Evolutionary conservation across 2,113 vertebrate genomes (phyloP), one percentile per base, ranked within the genome.

Genomic region (Thalassarche chlororhynchos): DNA sequence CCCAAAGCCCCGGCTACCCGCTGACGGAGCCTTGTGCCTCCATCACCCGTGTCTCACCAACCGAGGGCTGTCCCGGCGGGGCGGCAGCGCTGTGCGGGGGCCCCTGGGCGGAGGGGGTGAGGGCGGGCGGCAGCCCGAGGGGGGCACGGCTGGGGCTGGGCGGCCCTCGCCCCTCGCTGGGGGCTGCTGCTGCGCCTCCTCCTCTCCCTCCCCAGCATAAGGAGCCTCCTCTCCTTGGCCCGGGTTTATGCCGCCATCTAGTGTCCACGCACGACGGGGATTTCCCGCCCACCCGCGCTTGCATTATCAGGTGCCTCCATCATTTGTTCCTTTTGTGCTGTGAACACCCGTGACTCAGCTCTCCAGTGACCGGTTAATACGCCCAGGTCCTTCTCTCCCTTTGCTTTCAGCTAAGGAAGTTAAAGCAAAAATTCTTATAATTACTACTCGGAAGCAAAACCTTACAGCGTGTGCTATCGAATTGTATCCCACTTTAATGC

Each of bases 291-390:
- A 4, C 28, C 29, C 21, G 31, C 14, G 7, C 17, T 13, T 7
- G 19, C 25, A 2, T 26, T 7, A 4, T 0, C 20, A 3, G 25
- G 12, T 3, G 0, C 80, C 3, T 4, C 47, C 65, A 1, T 14
- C 65, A 3, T 5, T 12, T 5, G 16, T 8, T 38, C 52, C 36
- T 31, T 6, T 6, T 0, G 36, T 1, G 58, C 64, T 12, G 32
- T 0, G 40, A 12, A 1, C 52, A 2, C 21, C 49, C 32, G 40
- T 8, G 46, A 3, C 51, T 44, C 74, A 3, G 75, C 64, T 26
- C 38, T 10, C 29, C 74, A 2, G 10, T 1, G 78, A 8, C 28
- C 13, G 10, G 10, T 19, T 6, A 9, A 11, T 25, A 7, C 12
- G 5, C 14, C 36, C 51, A 0, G 19, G 2, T 14, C 38, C 47